These are phyloP conservation scores for Spicauda simplicius DNA, from an alignment of 2,888 invertebrate species.

Conservation along the genomic window DNA sequence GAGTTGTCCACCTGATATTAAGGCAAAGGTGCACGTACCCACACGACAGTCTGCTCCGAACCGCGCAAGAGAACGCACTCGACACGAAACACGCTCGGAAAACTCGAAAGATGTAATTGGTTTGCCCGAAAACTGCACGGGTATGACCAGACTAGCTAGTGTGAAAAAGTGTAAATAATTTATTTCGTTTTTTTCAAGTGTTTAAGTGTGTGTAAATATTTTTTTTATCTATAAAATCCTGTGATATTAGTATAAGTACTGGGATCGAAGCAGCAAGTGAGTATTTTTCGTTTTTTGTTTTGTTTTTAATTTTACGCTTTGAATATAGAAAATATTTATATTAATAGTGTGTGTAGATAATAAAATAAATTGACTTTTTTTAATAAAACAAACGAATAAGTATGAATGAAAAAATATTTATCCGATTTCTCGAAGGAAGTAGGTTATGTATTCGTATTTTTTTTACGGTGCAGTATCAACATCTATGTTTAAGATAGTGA, in stretches of 20 bases:
- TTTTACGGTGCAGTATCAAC: too few species aligned
- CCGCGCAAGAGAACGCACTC: conserved; percentile 56
- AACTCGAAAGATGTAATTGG: conserved; percentile 50
- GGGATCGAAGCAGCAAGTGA: conserved; percentile 63
- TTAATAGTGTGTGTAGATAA: too few species aligned
- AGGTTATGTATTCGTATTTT: too few species aligned
- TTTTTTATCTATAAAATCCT: conserved; percentile 68
- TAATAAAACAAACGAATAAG: too few species aligned
- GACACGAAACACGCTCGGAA: conserved; percentile 28
- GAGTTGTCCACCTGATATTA: conserved; percentile 74
- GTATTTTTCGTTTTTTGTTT: conserved; percentile 49
- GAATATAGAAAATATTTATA: too few species aligned
- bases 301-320: too few species aligned
- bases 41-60: conserved; percentile 58
- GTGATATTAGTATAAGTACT: conserved; percentile 77
- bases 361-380: too few species aligned
- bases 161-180: conserved; percentile 60
- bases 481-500: too few species aligned
- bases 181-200: conserved; percentile 49
- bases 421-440: too few species aligned
- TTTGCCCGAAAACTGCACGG: conserved; percentile 46
- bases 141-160: conserved; percentile 56
- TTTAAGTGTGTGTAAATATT: conserved; percentile 54
- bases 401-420: too few species aligned
- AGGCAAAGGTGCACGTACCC: conserved; percentile 54